These are phyloP conservation scores for Eurystomus glaucurus DNA, from an alignment of 2,797 vertebrate species.

Conservation along the genomic window DNA sequence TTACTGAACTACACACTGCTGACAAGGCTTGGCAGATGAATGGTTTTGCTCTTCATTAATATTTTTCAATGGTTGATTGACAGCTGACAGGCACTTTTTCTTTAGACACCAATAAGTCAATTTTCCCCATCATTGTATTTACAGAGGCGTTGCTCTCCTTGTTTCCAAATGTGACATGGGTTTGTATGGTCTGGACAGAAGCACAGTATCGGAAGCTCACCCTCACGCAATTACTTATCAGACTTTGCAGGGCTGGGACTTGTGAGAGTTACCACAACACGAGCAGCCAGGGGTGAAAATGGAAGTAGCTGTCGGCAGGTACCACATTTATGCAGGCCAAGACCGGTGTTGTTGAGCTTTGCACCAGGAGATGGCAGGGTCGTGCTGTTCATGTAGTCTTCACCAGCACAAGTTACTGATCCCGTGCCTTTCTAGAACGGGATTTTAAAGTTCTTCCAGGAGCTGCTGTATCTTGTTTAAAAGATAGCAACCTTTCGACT, in stretches of 20 bases:
- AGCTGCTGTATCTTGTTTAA: neutral
- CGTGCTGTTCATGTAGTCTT: neutral
- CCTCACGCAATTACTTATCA: neutral
- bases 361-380: constrained; percentile 71
- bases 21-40: neutral
- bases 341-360: neutral
- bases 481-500: neutral
- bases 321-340: accelerated
- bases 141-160: neutral
- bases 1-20: neutral
- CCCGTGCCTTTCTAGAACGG: accelerated
- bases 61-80: neutral
- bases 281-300: neutral
- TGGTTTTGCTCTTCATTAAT: neutral
- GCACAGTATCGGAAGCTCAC: accelerated
- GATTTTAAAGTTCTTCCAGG: neutral
- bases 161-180: accelerated
- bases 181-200: neutral
- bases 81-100: neutral
- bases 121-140: neutral
- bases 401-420: accelerated
- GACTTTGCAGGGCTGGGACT: neutral
- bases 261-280: accelerated
- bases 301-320: neutral
- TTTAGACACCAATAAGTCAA: neutral